A percentile compares a stretch with the other conserved stretches of the same genome.
These are phyloP conservation scores for Pristiophorus japonicus DNA, from an alignment of 2,113 vertebrate genomes.

Conservation along the genomic window DNA sequence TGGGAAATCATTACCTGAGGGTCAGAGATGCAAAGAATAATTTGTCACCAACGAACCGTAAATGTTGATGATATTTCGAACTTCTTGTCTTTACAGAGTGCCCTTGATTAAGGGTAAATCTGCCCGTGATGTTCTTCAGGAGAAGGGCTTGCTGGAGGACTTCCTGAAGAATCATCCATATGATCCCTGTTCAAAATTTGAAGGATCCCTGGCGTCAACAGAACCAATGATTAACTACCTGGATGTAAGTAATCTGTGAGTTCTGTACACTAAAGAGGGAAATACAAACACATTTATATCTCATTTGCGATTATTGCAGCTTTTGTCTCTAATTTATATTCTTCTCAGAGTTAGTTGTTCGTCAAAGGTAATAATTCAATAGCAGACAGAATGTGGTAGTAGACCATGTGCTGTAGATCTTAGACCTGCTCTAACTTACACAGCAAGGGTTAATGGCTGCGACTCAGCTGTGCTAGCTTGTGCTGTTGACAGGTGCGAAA, in stretches of 20 bases:
- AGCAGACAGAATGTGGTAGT: neutral
- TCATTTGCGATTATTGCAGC: neutral
- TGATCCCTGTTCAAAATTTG: conserved; percentile 43
- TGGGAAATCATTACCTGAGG: no score
- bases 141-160: conserved; percentile 50
- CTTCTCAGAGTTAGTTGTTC: neutral
- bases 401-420: neutral
- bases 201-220: accelerated
- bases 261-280: no score
- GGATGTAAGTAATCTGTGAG: conserved; percentile 49
- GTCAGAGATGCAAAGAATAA: no score
- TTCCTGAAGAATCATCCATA: conserved; percentile 44
- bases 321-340: neutral
- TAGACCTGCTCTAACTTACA: neutral
- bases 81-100: no score
- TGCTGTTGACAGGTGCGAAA: neutral
- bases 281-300: neutral
- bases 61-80: no score
- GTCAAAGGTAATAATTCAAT: neutral
- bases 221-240: conserved; percentile 54
- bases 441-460: neutral
- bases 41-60: no score
- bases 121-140: no score
- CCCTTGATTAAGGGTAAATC: no score
- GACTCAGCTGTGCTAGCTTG: neutral